These are phyloP conservation scores for Sebastes kiyomatsui DNA, from an alignment of 2,797 vertebrate genomes.

Conservation along the genomic window DNA sequence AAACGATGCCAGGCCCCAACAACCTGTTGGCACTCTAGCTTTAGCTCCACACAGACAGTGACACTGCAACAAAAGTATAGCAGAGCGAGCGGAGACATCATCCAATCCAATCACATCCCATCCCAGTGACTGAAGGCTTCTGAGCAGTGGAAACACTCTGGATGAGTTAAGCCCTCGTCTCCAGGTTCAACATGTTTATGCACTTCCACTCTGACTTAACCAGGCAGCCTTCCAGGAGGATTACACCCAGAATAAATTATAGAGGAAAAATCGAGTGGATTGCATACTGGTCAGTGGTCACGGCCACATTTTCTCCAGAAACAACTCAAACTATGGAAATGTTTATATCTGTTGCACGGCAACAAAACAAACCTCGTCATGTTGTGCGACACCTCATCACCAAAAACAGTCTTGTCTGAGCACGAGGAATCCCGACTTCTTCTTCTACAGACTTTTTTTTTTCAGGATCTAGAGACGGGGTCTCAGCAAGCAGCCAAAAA, in stretches of 20 bases:
- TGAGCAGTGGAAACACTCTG: conserved; percentile 36
- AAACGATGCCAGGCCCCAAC: conserved; percentile 33
- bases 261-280: conserved; percentile 47
- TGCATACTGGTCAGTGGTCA: conserved; percentile 33
- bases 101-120: conserved; percentile 33
- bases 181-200: conserved; percentile 38
- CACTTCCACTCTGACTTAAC: conserved; percentile 37
- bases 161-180: conserved; percentile 23
- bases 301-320: conserved; percentile 38
- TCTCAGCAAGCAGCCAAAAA: conserved; percentile 4
- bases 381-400: conserved; percentile 18
- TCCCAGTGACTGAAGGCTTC: conserved; percentile 34
- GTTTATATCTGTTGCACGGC: conserved; percentile 64
- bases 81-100: conserved; percentile 20
- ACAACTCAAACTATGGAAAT: conserved; percentile 41
- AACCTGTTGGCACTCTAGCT: conserved; percentile 60
- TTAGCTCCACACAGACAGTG: conserved; percentile 25
- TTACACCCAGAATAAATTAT: conserved; percentile 43
- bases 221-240: conserved; percentile 40
- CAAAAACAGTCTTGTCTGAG: conserved; percentile 25
- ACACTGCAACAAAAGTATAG: conserved; percentile 1
- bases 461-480: background rate
- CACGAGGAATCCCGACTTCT: conserved; percentile 11
- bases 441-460: background rate
- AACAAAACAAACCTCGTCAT: conserved; percentile 64